Evolutionary conservation across 1,140 invertebrate species (phyloP), one percentile per base, ranked within the genome.

Genomic region (Drosophila miranda): DNA sequence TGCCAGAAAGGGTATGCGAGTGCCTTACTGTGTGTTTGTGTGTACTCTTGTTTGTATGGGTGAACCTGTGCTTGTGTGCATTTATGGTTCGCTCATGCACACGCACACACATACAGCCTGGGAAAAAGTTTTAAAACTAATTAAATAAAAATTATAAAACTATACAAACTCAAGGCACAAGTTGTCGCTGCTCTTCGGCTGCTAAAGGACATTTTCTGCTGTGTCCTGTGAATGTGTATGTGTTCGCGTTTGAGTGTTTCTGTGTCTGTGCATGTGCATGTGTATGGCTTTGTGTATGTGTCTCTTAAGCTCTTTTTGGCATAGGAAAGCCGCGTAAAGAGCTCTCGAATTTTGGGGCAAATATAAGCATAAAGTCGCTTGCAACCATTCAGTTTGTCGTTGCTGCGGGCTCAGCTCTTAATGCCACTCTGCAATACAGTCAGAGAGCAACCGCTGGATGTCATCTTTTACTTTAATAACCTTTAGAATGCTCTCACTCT

Each of bases 101-200:
- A 54, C 44, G 60, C 53, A 72, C 50, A 51, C 72, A 54, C 53
- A 49, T n/a, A 56, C 38, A 59, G 14, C 49, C 61, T 87, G 71
- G 56, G 64, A 71, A 87, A 87, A 81, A 87, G 83, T 87, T 87
- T 82, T 78, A 78, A 87, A 87, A 87, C 82, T 87, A 87, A 87
- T 87, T 87, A 87, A 87, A 87, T 87, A 87, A 87, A 87, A 87
- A 87, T 87, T 87, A 87, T 82, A 87, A 87, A 87, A 82, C 78
- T 87, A 72, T 70, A 78, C 63, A 82, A 86, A 87, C 82, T 87
- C 78, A 68, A 82, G 82, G 78, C 73, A 76, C 72, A 82, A 82
- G 69, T 82, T 81, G 53, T 49, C 55, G 57, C 8, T 30, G 30
- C 30, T 30, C 30, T 30, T 30, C 30, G 30, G 41, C 75, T 51